phyloP scores from a whole-genome alignment of 2,888 invertebrate genomes.

The Eremobia ochroleuca region DNA sequence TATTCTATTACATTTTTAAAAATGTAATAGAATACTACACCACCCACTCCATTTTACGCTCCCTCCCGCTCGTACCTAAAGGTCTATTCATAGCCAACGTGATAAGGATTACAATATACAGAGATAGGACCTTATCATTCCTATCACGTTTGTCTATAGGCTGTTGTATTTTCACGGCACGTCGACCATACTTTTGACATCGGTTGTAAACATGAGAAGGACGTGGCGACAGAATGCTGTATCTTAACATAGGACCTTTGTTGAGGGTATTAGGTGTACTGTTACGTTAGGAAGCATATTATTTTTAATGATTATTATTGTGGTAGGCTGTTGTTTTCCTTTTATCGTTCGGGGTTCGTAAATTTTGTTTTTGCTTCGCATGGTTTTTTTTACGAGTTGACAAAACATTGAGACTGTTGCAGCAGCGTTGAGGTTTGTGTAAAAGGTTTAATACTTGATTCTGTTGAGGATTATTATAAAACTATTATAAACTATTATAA shows the following conservation, averaged over 20 bases:
- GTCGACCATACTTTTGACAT: constrained; percentile 44
- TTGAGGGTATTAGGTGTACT: neutral
- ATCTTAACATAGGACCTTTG: constrained; percentile 8
- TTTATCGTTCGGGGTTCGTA: neutral
- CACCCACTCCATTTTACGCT: neutral
- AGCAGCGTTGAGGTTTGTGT: no score
- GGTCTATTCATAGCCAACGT: constrained; percentile 44
- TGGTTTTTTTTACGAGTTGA: neutral
- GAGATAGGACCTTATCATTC: constrained; percentile 12
- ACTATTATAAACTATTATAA: no score
- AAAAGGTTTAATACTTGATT: no score
- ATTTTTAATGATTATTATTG: constrained; percentile 26
- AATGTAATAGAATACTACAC: no score
- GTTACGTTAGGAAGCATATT: neutral
- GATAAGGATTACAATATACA: constrained; percentile 43
- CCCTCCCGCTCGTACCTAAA: constrained; percentile 5
- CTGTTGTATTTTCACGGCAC: constrained; percentile 49
- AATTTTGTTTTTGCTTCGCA: neutral
- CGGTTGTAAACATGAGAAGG: constrained; percentile 47
- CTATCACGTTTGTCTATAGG: constrained; percentile 37
- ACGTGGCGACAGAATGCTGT: neutral
- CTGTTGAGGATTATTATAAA: no score
- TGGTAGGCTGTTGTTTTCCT: constrained; percentile 9
- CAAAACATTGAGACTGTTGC: neutral
- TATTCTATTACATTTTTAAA: neutral